A percentile compares a stretch with the other conserved stretches of the same genome.
Conservation (phyloP, 2,113 vertebrate genomes). For the Microcebus tavaratra region DNA sequence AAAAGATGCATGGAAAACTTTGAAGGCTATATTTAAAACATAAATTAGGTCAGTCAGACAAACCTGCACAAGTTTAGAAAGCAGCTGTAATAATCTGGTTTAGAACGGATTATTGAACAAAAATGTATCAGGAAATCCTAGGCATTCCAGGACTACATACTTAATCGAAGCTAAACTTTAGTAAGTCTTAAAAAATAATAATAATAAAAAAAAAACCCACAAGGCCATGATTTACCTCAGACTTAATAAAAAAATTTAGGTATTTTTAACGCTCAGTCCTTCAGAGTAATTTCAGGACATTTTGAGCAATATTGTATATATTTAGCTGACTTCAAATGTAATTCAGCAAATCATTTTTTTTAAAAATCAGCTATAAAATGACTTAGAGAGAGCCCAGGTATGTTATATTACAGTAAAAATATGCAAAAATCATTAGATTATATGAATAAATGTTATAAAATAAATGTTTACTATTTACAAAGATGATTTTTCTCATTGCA, state of each 20-base stretch:
- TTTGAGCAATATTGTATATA: background rate
- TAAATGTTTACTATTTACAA: background rate
- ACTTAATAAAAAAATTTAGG: background rate
- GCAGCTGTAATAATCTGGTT: background rate
- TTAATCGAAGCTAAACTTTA: background rate
- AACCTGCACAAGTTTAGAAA: background rate
- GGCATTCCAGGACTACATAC: background rate
- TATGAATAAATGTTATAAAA: background rate
- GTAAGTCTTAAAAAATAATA: background rate
- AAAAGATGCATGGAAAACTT: background rate
- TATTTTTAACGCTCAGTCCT: background rate
- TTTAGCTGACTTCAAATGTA: background rate
- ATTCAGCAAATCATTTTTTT: background rate
- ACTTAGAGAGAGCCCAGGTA: background rate
- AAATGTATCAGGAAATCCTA: background rate
- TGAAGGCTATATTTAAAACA: background rate
- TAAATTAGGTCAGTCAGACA: constrained; percentile 29
- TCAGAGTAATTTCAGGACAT: background rate
- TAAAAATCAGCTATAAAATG: background rate
- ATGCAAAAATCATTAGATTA: background rate
- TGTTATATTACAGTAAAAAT: background rate
- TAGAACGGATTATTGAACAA: constrained; percentile 8
- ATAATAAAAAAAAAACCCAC: background rate
- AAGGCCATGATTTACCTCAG: background rate
- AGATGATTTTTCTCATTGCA: background rate